Conservation (phyloP, 2,797 vertebrate genomes). For the Pipistrellus pygmaeus region DNA sequence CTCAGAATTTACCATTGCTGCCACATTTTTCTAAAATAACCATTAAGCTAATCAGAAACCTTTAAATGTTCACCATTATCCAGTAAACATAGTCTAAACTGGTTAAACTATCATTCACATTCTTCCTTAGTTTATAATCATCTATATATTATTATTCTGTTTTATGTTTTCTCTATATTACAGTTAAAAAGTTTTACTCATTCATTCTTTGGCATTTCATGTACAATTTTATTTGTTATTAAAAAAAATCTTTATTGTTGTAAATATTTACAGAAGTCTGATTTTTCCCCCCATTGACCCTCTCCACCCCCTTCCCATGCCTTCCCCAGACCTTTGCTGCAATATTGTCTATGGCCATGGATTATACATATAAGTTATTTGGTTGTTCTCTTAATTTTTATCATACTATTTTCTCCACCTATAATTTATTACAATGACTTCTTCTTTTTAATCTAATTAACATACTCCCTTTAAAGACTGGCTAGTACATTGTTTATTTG, state of each 20-base stretch:
- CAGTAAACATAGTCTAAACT: neutral
- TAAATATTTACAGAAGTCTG: neutral
- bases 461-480: neutral
- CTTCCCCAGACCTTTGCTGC: neutral
- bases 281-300: neutral
- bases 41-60: neutral
- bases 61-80: neutral
- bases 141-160: neutral
- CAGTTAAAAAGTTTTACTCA: neutral
- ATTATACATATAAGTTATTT: neutral
- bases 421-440: neutral
- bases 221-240: neutral
- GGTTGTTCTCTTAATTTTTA: neutral
- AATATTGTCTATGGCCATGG: neutral
- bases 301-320: neutral
- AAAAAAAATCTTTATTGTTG: neutral
- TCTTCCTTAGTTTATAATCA: neutral
- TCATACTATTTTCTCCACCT: neutral
- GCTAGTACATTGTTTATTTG: neutral
- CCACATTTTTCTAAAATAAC: neutral
- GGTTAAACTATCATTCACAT: neutral
- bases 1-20: conserved; percentile 13
- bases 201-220: neutral
- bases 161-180: neutral
- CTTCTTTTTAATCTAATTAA: neutral